Evolutionary conservation across 2,113 vertebrate genomes (phyloP).

Genomic region (Thymallus thymallus): DNA sequence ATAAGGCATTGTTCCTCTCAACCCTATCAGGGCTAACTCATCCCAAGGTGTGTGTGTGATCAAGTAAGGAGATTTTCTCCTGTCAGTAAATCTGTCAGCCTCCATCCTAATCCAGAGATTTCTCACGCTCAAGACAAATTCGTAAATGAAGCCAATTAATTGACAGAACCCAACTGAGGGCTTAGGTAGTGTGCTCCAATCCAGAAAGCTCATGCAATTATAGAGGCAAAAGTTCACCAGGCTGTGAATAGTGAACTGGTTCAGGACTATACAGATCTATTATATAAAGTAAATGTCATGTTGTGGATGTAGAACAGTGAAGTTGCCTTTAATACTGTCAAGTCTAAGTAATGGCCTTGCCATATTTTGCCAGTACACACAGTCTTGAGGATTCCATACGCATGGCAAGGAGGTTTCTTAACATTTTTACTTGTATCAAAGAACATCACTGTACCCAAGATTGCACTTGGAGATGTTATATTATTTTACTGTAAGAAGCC

Average conservation of each 20-base stretch:
- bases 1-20: background rate
- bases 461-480: too few species aligned
- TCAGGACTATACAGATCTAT: background rate
- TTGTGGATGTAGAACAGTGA: background rate
- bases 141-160: slow-evolving; percentile 40
- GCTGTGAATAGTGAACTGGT: slow-evolving; percentile 4
- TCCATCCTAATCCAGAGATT: background rate
- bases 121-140: slow-evolving; percentile 26
- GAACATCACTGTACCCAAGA: too few species aligned
- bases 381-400: too few species aligned
- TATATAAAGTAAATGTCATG: background rate
- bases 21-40: background rate
- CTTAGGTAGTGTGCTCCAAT: background rate
- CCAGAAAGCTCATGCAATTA: slow-evolving; percentile 4
- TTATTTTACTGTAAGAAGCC: too few species aligned
- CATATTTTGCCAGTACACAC: too few species aligned
- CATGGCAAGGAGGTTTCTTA: too few species aligned
- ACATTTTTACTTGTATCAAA: too few species aligned
- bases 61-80: background rate
- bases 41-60: background rate
- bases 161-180: slow-evolving; percentile 5
- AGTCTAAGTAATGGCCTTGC: too few species aligned
- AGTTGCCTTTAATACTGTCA: too few species aligned
- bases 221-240: slow-evolving; percentile 15
- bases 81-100: too few species aligned